Base-by-base conservation (phyloP, 2,888 invertebrate genomes). In the Diadegma fenestrale region DNA sequence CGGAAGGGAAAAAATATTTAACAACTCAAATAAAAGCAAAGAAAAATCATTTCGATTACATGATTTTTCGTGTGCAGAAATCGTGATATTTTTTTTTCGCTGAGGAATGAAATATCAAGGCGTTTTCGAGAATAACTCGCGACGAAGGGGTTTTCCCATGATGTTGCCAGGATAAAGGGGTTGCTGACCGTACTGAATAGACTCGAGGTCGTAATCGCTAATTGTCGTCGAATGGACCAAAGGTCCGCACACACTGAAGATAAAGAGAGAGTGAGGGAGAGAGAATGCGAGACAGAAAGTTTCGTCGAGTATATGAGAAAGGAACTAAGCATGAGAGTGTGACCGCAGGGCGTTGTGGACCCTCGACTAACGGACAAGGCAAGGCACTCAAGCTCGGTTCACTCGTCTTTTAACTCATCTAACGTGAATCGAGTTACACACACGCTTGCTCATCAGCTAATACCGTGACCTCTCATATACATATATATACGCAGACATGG, bases 331-430 rank as follows among this genome's bases (percentile, higher is more conserved):
- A 87, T 86, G 90, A 90, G 89, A 90, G 89, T 90, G 75, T 75
- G 73, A 85, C 85, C 79, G 85, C 85, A 84, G 78, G 90, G 48
- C 66, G 71, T 61, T 88, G 88, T 85, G 88, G 89, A 90, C 89
- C 89, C 89, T 80, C 84, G 71, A 82, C 85, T 82, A 82, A 78
- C 66, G 83, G 90, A 92, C 93, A 93, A 90, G 91, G 91, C 91
- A 92, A 92, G 92, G 92, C 92, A 93, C 92, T 93, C 92, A 93
- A 91, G 91, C 90, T 90, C 89, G 92, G 90, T 92, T 80, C 86
- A 63, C 80, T 80, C 91, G 91, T 92, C 92, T 93, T 92, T 92
- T 91, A 92, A 92, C 91, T 91, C 90, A 88, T 90, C 86, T 80
- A 88, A 88, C 88, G 87, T 81, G 88, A 87, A 89, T 86, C 86